phyloP scores from a whole-genome alignment of 1,140 invertebrate genomes.

The Pomacea maculata region DNA sequence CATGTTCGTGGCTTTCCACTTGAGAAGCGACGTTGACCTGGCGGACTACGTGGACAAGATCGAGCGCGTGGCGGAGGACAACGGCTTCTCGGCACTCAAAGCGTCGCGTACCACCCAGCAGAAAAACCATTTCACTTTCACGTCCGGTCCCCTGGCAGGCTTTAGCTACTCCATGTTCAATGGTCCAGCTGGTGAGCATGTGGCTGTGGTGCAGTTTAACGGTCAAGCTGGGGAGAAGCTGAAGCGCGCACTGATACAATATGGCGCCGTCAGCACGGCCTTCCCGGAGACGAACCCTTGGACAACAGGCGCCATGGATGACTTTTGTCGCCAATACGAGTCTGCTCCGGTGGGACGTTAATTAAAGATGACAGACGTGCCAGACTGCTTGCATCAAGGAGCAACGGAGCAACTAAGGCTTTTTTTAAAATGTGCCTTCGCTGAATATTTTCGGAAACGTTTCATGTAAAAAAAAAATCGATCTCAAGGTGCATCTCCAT shows the following conservation, averaged over 20 bases:
- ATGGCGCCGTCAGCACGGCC: slow-evolving; percentile 15
- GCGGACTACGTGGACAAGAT: background rate
- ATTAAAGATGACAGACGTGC: no score
- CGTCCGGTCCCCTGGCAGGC: background rate
- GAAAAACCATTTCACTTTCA: background rate
- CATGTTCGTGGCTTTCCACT: slow-evolving; percentile 14
- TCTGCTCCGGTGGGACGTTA: no score
- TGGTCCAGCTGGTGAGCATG: slow-evolving; percentile 16
- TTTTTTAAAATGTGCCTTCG: no score
- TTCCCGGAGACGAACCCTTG: slow-evolving; percentile 20
- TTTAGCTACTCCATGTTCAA: slow-evolving; percentile 15
- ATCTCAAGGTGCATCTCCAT: no score
- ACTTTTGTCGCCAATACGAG: slow-evolving; percentile 8
- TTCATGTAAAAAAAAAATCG: no score
- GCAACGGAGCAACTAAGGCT: no score
- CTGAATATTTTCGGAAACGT: no score
- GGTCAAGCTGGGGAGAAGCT: slow-evolving; percentile 13
- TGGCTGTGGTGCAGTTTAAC: slow-evolving; percentile 20
- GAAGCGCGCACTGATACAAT: slow-evolving; percentile 16
- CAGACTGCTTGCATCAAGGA: no score
- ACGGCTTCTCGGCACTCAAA: slow-evolving; percentile 5
- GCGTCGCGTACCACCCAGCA: background rate
- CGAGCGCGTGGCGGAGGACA: background rate
- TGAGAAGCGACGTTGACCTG: slow-evolving; percentile 2
- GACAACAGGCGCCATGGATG: background rate